phyloP scores from a whole-genome alignment of 2,113 vertebrate genomes.

The Atlantisia rogersi region DNA sequence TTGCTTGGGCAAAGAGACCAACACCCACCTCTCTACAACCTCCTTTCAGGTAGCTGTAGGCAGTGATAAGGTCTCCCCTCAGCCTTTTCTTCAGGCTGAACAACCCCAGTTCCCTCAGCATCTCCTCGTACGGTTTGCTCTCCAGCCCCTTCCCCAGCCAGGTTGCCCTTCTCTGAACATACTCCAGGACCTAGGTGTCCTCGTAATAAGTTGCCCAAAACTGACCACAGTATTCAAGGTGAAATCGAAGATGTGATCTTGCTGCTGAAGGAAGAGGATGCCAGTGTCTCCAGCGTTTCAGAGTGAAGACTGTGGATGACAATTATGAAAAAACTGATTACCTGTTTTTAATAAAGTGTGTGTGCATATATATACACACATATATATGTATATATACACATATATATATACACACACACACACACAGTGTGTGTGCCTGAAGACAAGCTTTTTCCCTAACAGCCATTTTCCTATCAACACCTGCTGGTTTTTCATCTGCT shows the following conservation, averaged over 20 bases:
- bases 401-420: not conserved
- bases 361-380: not conserved
- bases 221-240: no score
- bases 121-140: no score
- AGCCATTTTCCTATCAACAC: slow-evolving; percentile 13
- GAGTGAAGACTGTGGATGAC: not conserved
- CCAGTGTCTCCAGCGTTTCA: not conserved
- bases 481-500: slow-evolving; percentile 17
- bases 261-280: not conserved
- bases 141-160: no score
- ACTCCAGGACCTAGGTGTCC: no score
- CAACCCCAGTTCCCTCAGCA: no score
- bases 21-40: no score
- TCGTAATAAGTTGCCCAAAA: no score
- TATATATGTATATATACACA: not conserved
- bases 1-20: no score
- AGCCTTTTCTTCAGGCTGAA: no score
- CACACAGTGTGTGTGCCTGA: not conserved
- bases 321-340: not conserved
- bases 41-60: no score
- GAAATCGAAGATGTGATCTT: not conserved
- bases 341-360: not conserved
- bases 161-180: no score
- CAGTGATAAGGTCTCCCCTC: no score
- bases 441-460: not conserved